Evolutionary conservation across 2,113 vertebrate genomes (phyloP).

Genomic region (Neotoma lepida): DNA sequence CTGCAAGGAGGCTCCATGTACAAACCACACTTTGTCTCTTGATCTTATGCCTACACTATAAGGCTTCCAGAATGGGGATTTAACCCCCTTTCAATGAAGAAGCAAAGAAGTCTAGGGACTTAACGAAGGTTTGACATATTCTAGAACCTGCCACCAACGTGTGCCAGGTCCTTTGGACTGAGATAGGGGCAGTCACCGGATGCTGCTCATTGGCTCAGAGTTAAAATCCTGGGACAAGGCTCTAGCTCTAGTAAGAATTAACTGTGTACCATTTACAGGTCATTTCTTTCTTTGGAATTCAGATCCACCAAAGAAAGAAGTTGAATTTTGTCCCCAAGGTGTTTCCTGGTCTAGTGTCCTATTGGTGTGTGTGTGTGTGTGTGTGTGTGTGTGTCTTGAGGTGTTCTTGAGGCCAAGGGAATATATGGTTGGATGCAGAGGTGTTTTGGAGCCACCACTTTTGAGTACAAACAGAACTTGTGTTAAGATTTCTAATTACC

Average conservation of each 20-base stretch:
- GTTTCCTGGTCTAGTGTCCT: background rate
- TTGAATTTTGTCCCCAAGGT: background rate
- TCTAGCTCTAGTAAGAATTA: background rate
- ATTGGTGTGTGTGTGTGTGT: background rate
- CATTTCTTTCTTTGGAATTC: background rate
- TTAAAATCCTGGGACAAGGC: background rate
- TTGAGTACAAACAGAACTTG: background rate
- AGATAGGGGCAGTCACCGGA: background rate
- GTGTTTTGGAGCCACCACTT: conserved; percentile 35
- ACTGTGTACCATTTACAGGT: background rate
- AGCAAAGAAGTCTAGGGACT: background rate
- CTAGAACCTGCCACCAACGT: background rate
- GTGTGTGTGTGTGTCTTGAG: background rate
- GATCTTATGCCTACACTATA: background rate
- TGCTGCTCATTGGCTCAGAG: background rate
- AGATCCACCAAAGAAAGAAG: background rate
- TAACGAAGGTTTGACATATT: background rate
- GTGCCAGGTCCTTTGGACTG: background rate
- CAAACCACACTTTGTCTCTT: background rate
- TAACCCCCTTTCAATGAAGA: background rate
- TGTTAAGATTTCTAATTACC: conserved; percentile 40
- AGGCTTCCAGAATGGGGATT: background rate
- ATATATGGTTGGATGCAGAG: background rate
- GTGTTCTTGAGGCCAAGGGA: background rate
- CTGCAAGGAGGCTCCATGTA: background rate